Base-by-base conservation (phyloP, 2,113 vertebrate genomes). In the Columba janthina region DNA sequence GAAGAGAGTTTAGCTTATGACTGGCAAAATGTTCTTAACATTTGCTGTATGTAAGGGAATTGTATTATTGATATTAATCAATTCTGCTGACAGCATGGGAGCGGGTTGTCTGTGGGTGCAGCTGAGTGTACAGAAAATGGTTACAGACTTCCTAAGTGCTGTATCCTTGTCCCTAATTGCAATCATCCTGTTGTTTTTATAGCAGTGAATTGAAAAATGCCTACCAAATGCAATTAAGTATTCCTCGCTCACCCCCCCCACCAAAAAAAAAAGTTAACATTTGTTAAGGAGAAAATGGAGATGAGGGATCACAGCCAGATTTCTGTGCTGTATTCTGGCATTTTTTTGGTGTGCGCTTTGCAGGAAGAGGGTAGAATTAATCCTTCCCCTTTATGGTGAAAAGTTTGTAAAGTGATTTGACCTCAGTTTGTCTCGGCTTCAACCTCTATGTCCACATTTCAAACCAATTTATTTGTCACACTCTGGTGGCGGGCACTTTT, bases 211-310 rank as follows among this genome's bases (percentile, higher is more conserved):
- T 76, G 64, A 58, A 84, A 84, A 17, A n/a, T 77, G 17, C 28
- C 28, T 66, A 8, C 9, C 40, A 34, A 40, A 28, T 15, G 5
- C 66, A 57, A 36, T n/a, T 48, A 57, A 67, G 5, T 28, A 4
- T 58, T 70, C 19, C 14, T 38, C 42, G 14, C 40, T 15, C 28
- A 1, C 9, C 9, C 2, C 2, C 2, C 4, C 11, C 10, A 1
- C 28, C 12, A 12, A 24, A 8, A 48, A 2, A 16, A 14, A 29
- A 7, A 11, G 7, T 29, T 75, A 71, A 40, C 8, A 4, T 29
- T 36, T 67, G 11, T 46, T 56, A n/a, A 44, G 31, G 54, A 80
- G 25, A 26, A 79, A 22, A 71, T 36, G 2, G 66, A 34, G 56
- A 42, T 65, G 11, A 29, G 36, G 13, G n/a, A 13, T 73, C 44